Percentiles rank a stretch among this genome's conserved stretches.
Evolutionary conservation across 2,888 invertebrate species (phyloP).

Genomic region (Clostera curtula): DNA sequence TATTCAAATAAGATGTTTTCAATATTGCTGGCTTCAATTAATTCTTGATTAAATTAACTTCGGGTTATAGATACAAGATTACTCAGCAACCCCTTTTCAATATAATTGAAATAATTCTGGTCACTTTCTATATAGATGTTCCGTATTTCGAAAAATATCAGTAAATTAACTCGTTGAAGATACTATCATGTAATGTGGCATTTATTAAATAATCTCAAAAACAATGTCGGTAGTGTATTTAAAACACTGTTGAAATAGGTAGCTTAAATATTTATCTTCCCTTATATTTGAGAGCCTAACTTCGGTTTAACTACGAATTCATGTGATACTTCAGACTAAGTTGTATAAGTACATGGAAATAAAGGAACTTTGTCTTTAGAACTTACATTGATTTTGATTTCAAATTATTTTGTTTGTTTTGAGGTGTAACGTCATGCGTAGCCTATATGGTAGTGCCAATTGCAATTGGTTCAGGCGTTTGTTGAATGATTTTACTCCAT

Average conservation of each 20-base stretch:
- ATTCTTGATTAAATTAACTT: too few species aligned
- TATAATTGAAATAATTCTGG: neutral
- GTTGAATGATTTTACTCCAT: too few species aligned
- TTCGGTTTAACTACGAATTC: constrained; percentile 48
- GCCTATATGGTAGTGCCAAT: too few species aligned
- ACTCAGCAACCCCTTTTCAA: neutral
- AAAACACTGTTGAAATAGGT: constrained; percentile 35
- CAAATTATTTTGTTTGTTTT: constrained; percentile 3
- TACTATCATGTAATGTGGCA: constrained; percentile 32
- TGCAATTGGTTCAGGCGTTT: too few species aligned
- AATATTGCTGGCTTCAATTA: too few species aligned
- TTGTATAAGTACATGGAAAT: constrained; percentile 58
- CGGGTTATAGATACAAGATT: too few species aligned
- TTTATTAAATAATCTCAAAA: constrained; percentile 46
- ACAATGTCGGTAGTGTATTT: constrained; percentile 39
- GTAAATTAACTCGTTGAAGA: constrained; percentile 25
- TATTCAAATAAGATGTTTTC: too few species aligned
- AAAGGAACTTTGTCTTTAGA: constrained; percentile 48
- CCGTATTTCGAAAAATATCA: constrained; percentile 19
- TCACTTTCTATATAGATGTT: constrained; percentile 9
- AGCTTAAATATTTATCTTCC: constrained; percentile 50
- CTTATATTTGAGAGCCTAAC: constrained; percentile 30
- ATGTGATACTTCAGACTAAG: constrained; percentile 65
- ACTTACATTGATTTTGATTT: constrained; percentile 4
- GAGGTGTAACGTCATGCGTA: too few species aligned